phyloP scores from a whole-genome alignment of 2,888 invertebrate species.

The Rhamnusium bicolor region DNA sequence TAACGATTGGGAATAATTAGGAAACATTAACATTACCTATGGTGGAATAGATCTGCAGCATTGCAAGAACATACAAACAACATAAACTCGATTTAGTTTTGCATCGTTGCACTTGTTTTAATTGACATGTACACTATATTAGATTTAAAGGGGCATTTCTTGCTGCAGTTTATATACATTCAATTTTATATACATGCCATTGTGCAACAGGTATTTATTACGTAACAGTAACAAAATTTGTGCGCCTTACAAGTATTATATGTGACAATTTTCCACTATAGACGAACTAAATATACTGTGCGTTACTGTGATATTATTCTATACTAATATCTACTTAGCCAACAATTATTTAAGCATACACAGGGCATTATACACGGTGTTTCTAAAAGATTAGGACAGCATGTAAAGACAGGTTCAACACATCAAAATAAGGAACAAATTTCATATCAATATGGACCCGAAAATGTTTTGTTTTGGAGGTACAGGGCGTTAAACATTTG shows the following conservation, averaged over 20 bases:
- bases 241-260: not conserved
- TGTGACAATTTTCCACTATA: not conserved
- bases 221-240: not conserved
- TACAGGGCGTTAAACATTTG: no score
- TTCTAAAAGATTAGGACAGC: no score
- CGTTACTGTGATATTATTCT: no score
- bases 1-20: no score
- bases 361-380: no score
- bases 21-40: not conserved
- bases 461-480: no score
- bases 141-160: slow-evolving; percentile 13
- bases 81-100: slow-evolving; percentile 21
- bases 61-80: slow-evolving; percentile 8
- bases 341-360: no score
- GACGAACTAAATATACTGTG: no score
- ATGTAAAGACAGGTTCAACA: no score
- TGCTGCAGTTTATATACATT: slow-evolving; percentile 3
- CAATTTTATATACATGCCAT: slow-evolving; percentile 6
- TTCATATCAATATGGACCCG: no score
- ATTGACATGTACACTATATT: slow-evolving; percentile 27
- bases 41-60: not conserved
- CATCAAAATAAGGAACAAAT: no score
- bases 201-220: not conserved
- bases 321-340: no score
- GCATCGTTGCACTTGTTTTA: slow-evolving; percentile 31